phyloP scores from a whole-genome alignment of 2,888 invertebrate species.

The Thereva unica region DNA sequence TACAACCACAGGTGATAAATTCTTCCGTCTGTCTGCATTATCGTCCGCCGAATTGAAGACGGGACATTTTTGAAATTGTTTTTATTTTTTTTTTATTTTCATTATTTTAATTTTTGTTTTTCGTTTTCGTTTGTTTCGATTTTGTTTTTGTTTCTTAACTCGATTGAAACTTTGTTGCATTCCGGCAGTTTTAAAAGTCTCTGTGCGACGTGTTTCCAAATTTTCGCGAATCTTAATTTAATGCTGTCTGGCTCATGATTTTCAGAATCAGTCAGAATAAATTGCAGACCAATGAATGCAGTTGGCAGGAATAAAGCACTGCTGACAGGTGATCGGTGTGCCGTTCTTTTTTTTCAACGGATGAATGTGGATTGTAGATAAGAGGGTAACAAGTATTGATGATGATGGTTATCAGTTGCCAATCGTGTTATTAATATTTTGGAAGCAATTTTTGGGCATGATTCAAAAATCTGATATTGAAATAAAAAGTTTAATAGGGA shows the following conservation, averaged over 20 bases:
- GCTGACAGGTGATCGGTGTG: constrained; percentile 21
- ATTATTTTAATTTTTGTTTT: background rate
- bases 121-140: too few relatives aligned
- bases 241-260: constrained; percentile 10
- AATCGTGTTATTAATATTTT: too few relatives aligned
- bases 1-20: constrained; percentile 34
- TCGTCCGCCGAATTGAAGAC: constrained; percentile 28
- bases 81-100: constrained; percentile 21
- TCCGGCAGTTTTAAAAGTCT: background rate
- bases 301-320: background rate
- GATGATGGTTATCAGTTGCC: too few relatives aligned
- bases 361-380: background rate
- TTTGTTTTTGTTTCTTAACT: too few relatives aligned
- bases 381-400: too few relatives aligned
- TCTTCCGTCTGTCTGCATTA: constrained; percentile 31
- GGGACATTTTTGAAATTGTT: constrained; percentile 22
- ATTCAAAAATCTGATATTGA: too few relatives aligned
- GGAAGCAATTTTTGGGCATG: too few relatives aligned
- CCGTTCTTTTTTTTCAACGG: constrained; percentile 8
- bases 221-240: constrained; percentile 20
- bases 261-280: background rate
- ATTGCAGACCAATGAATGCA: too few relatives aligned
- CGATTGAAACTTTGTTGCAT: too few relatives aligned
- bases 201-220: constrained; percentile 15
- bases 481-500: too few relatives aligned